phyloP scores from a whole-genome alignment of 2,888 invertebrate genomes.

The Steinernema hermaphroditum region DNA sequence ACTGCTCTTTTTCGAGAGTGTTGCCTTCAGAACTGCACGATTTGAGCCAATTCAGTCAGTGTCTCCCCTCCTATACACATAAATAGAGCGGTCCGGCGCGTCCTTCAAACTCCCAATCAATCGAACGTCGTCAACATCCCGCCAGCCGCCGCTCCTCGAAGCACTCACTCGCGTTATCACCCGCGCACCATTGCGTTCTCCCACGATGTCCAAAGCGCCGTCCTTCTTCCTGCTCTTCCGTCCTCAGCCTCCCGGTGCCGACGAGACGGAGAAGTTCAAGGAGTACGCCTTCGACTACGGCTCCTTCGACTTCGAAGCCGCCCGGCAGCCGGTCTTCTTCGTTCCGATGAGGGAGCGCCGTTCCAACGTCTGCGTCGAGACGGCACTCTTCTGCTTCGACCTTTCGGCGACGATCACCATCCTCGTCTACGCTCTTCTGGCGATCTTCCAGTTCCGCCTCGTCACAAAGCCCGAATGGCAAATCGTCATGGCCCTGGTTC shows the following conservation, averaged over 20 bases:
- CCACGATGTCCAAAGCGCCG: slow-evolving; percentile 11
- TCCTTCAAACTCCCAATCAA: slow-evolving; percentile 16
- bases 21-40: too few species aligned
- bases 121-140: slow-evolving; percentile 22
- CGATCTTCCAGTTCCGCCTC: neutral
- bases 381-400: slow-evolving; percentile 20
- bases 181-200: slow-evolving; percentile 19
- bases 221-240: neutral
- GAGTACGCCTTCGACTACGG: slow-evolving; percentile 24
- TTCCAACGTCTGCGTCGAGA: neutral
- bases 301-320: neutral
- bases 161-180: slow-evolving; percentile 10
- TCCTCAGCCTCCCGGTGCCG: neutral
- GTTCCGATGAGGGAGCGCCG: neutral
- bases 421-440: neutral
- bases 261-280: neutral
- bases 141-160: neutral
- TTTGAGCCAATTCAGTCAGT: too few species aligned
- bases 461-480: neutral
- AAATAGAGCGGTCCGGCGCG: neutral
- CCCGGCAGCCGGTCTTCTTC: neutral
- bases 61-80: neutral
- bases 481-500: neutral
- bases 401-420: neutral
- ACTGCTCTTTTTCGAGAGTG: too few species aligned